Percentiles rank a stretch among this genome's conserved stretches.
These are phyloP conservation scores for Meloidogyne floridensis DNA, from an alignment of 1,140 invertebrate genomes.

Conservation along the genomic window DNA sequence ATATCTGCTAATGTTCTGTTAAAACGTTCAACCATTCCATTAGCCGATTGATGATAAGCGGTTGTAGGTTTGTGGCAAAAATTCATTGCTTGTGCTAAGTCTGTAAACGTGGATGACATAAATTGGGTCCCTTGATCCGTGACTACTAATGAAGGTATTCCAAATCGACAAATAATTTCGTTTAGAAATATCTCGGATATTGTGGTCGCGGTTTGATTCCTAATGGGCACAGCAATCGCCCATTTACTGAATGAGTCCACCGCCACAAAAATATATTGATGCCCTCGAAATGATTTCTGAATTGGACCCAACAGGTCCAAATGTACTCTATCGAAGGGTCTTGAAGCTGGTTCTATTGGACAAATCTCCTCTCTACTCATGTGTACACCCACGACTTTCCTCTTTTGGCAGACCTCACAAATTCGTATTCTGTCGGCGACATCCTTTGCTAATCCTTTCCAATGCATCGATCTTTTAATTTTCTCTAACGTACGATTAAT, in stretches of 20 bases:
- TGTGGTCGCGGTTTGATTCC: constrained; percentile 9
- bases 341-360: neutral
- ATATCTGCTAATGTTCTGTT: constrained; percentile 7
- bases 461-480: constrained; percentile 7
- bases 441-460: constrained; percentile 8
- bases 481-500: neutral
- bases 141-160: neutral
- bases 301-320: constrained; percentile 20
- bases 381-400: constrained; percentile 10
- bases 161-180: constrained; percentile 16
- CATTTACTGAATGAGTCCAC: constrained; percentile 31
- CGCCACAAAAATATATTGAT: constrained; percentile 19
- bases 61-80: neutral
- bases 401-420: constrained; percentile 19
- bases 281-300: constrained; percentile 11
- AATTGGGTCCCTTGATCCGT: constrained; percentile 26
- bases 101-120: constrained; percentile 9
- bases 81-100: neutral
- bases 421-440: neutral
- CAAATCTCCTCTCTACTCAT: neutral
- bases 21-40: constrained; percentile 9
- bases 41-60: constrained; percentile 10
- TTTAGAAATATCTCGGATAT: constrained; percentile 11
- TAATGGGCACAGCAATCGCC: neutral
- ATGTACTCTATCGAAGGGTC: constrained; percentile 12